Conservation (phyloP, 2,888 invertebrate species). For the Hartigia nigra region DNA sequence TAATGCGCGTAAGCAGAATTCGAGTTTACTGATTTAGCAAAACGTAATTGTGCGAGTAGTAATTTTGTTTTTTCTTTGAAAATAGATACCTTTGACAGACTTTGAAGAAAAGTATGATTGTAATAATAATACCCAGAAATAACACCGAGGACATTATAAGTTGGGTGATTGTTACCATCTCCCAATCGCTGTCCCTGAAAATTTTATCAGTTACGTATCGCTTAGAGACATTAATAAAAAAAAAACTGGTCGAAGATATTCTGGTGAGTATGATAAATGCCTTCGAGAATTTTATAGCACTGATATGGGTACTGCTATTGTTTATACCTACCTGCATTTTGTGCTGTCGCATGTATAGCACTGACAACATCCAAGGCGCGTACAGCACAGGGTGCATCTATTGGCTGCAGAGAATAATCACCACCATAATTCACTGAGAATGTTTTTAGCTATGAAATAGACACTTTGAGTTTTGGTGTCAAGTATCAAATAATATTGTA, state of each 20-base stretch:
- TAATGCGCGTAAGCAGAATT: background rate
- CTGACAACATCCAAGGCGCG: slow-evolving; percentile 17
- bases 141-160: slow-evolving; percentile 37
- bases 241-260: too few species aligned
- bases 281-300: background rate
- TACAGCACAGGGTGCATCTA: slow-evolving; percentile 17
- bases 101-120: slow-evolving; percentile 38
- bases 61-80: background rate
- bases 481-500: background rate
- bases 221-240: too few species aligned
- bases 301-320: background rate
- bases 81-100: slow-evolving; percentile 35
- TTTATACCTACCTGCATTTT: slow-evolving; percentile 15
- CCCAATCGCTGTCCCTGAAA: slow-evolving; percentile 31
- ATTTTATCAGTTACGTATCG: background rate
- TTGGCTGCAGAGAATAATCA: background rate
- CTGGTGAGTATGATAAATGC: background rate
- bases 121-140: slow-evolving; percentile 29
- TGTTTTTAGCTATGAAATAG: background rate
- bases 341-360: slow-evolving; percentile 9
- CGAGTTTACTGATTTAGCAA: background rate
- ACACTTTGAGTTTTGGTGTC: background rate
- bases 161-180: slow-evolving; percentile 30
- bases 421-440: background rate
- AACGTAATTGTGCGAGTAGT: background rate